Base-by-base conservation (phyloP, 2,113 vertebrate genomes). In the Periophthalmus modestus region DNA sequence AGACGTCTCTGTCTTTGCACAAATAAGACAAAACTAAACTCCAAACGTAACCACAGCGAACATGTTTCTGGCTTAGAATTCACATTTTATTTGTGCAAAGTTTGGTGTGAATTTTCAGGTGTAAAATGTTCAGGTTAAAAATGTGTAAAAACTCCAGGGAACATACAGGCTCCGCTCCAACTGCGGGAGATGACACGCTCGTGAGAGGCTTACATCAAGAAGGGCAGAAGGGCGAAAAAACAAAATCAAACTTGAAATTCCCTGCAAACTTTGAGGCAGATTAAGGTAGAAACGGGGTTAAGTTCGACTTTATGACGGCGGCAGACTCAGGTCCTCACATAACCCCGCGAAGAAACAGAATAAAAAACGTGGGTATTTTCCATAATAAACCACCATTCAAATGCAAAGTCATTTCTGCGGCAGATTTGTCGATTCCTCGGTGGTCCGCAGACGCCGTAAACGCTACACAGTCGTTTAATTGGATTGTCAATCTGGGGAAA, bases 401-500 rank as follows among this genome's bases (percentile, higher is more conserved):
- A 72, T 66, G 39, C 36, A 47, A 84, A 61, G 71, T 5, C n/a
- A 43, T 59, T 43, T 47, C 76, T 54, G 33, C 28, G 73, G 34
- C 73, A 58, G 43, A 55, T 82, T 77, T 86, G 77, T 82, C 73
- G 48, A 72, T 85, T 83, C 75, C 71, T 79, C 61, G 86, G 79
- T 82, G 83, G 78, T 86, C 77, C 63, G 73, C 74, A 68, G 78
- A 75, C 57, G 61, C 83, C 74, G 72, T 78, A 80, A 75, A 75
- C 87, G 84, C 50, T 71, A 73, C 77, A 73, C 61, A 80, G 76
- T 79, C 79, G 46, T 87, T 91, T 93, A 89, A 92, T 91, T 92
- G 88, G 80, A 81, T 83, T 91, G 90, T 91, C 90, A 91, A 81
- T 91, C 85, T 86, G 81, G 77, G 69, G 73, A 73, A 36, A 84